phyloP scores from a whole-genome alignment of 2,888 invertebrate species.

The Stramonita haemastoma region DNA sequence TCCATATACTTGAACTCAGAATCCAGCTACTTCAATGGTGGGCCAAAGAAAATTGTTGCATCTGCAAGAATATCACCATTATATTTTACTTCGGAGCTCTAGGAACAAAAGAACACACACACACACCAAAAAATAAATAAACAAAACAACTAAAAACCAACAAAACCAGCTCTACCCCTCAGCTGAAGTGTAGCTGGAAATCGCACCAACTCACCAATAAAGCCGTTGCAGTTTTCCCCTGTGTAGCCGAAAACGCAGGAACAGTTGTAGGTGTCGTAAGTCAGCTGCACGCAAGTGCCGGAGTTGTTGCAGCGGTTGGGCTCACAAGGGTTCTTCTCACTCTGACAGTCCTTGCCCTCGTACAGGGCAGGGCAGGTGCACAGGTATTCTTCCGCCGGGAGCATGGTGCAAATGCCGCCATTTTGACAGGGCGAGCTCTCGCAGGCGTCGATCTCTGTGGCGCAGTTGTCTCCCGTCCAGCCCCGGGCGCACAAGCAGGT shows the following conservation, averaged over 20 bases:
- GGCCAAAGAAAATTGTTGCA: too few relatives aligned
- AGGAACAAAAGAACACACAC: too few relatives aligned
- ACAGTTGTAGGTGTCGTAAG: slow-evolving; percentile 29
- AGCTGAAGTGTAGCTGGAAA: not conserved
- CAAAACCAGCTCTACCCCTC: not conserved
- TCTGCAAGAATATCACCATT: too few relatives aligned
- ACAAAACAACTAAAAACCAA: not conserved
- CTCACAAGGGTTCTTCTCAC: slow-evolving; percentile 26
- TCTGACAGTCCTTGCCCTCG: slow-evolving; percentile 41
- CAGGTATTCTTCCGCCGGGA: not conserved
- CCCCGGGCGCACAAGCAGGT: slow-evolving; percentile 31
- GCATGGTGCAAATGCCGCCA: slow-evolving; percentile 38
- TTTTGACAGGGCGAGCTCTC: slow-evolving; percentile 43
- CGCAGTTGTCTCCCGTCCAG: slow-evolving; percentile 39
- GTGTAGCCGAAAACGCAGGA: not conserved
- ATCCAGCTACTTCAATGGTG: too few relatives aligned
- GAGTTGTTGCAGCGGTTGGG: slow-evolving; percentile 45
- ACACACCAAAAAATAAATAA: not conserved
- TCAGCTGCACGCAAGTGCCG: not conserved
- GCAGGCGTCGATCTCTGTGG: slow-evolving; percentile 39
- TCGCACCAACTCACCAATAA: not conserved
- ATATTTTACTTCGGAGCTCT: too few relatives aligned
- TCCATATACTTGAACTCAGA: too few relatives aligned
- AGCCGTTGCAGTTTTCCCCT: not conserved
- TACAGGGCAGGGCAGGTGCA: slow-evolving; percentile 35